Base-by-base conservation (phyloP, 2,113 vertebrate genomes). In the Heterocephalus glaber region DNA sequence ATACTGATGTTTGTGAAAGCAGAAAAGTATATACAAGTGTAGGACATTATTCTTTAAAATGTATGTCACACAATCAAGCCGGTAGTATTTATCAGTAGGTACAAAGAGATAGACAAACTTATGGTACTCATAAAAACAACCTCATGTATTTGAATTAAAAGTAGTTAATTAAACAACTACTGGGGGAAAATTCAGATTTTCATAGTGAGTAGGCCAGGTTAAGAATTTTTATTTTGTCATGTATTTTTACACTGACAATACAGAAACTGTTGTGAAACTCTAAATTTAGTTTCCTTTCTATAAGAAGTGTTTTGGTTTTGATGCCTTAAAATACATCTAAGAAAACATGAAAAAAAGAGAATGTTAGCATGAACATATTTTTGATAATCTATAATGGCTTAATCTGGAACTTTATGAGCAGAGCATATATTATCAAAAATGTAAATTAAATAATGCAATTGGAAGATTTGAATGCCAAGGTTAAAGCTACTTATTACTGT, bases 351-450 rank as follows among this genome's bases (percentile, higher is more conserved):
- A 96, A 91, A 92, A 92, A 91, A 60, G 80, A 96, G 33, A 92
- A 96, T 65, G 13, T 81, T 66, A 93, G 52, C 70, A 14, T 91
- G n/a, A 96, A 52, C 95, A 96, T 89, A 97, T 96, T 98, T 63
- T 86, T 30, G 96, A 92, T 91, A 95, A 95, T 77, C 56, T 97
- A 70, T 95, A 96, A 86, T 61, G 76, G 13, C 52, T 85, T 92
- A 91, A 79, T 54, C 66, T 95, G 92, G 89, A 97, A 95, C 38
- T 97, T 87, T 96, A 86, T 96, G 94, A 98, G 96, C 92, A 63
- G 65, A 94, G 9, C 30, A n/a, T 80, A 22, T 68, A 76, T 61
- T 77, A 66, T 70, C 92, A 93, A 72, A 89, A 81, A 90, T 89
- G 47, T 58, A 92, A 93, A 92, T 97, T 85, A 47, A 94, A 88